A percentile compares a stretch with the other conserved stretches of the same genome.
Evolutionary conservation across 2,113 vertebrate species (phyloP).

Genomic region (Scytalopus superciliaris): DNA sequence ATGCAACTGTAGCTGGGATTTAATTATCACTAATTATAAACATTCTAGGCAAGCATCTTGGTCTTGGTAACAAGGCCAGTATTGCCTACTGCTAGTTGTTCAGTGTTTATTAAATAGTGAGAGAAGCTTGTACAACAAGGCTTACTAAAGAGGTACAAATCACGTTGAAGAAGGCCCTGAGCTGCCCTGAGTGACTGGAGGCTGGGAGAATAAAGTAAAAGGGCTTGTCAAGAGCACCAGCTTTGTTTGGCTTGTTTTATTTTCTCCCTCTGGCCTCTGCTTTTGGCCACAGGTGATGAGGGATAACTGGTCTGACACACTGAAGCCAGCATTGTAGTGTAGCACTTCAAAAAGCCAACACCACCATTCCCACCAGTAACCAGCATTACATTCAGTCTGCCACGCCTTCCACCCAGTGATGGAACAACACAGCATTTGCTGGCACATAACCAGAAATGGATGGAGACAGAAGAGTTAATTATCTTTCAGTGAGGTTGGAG

Average conservation of each 20-base stretch:
- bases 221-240: not conserved
- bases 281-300: not conserved
- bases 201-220: not conserved
- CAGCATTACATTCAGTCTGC: not conserved
- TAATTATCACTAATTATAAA: not conserved
- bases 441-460: not conserved
- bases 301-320: not conserved
- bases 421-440: not conserved
- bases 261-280: not conserved
- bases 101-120: not conserved
- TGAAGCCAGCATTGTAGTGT: not conserved
- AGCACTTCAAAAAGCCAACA: not conserved
- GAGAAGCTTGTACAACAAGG: not conserved
- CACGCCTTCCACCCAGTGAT: not conserved
- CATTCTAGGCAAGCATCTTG: not conserved
- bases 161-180: not conserved
- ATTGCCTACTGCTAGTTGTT: not conserved
- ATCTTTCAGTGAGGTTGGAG: not conserved
- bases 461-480: not conserved
- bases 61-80: not conserved
- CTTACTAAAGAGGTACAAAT: not conserved
- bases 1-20: not conserved
- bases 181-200: not conserved
- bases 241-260: not conserved
- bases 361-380: not conserved